Evolutionary conservation across 2,113 vertebrate species (phyloP), one percentile per base, ranked within the genome.

Genomic region (Enhydra lutris): DNA sequence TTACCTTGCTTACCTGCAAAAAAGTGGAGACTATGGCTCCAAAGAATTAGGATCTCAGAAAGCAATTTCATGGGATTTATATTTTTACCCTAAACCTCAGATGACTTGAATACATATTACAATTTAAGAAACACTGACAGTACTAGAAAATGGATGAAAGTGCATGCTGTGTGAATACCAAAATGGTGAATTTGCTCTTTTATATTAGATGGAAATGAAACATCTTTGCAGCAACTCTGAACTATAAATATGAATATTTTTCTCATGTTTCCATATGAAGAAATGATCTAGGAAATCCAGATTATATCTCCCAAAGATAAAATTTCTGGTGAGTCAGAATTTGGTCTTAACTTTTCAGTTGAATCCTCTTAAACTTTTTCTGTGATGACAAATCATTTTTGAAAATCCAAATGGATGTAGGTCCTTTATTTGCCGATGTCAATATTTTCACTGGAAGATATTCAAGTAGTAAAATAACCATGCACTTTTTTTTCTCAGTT

Each of bases 331-430:
- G 14, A 74, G 14, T 57, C 47, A 73, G 31, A 1, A 31, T 86
- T 73, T 0, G 13, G 8, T 26, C 21, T 88, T 95, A 65, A 73
- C 9, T 91, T 88, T 95, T 96, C 13, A 79, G 26, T 65, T 88
- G 52, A 87, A 73, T 57, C 13, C 34, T 52, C 31, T 36, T 86
- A 91, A 91, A 24, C 4, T 71, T 84, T 82, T 85, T 47, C 11
- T 88, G 83, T 83, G 87, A 79, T 92, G 13, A 76, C 11, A 89
- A 74, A 74, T 93, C 8, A 42, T 76, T 93, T 95, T 78, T 78
- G 20, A 29, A 95, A 91, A 87, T 71, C 69, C 13, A 52, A 26
- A 45, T 20, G 7, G 3, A 42, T 52, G 8, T n/a, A 89, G 29
- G 1, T 50, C 1, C 20, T 45, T 85, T 85, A 39, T 55, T 71